Conservation (phyloP, 2,888 invertebrate species). For the Epirrita christyi region DNA sequence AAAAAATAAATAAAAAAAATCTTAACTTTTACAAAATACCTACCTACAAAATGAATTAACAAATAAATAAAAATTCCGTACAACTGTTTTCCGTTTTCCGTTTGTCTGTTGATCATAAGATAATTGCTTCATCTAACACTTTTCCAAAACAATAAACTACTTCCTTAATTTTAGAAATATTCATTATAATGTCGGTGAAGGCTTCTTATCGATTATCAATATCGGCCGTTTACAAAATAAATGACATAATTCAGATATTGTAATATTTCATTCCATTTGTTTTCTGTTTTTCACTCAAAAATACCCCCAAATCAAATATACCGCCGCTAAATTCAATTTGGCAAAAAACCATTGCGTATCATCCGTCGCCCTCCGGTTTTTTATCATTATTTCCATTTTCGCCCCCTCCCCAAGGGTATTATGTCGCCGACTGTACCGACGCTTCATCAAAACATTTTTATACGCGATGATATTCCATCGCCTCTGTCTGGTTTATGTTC, state of each 20-base stretch:
- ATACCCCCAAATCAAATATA: conserved; percentile 30
- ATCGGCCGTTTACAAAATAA: not conserved
- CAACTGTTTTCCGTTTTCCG: no score
- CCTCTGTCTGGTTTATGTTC: conserved; percentile 17
- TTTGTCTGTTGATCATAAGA: no score
- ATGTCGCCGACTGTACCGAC: conserved; percentile 31
- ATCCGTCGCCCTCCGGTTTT: conserved; percentile 36
- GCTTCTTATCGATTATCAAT: not conserved
- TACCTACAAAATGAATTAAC: no score
- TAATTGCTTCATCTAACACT: no score
- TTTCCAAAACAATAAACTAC: no score
- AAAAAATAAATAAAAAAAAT: no score
- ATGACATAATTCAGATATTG: no score
- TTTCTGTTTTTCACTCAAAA: conserved; percentile 18
- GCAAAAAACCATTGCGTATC: conserved; percentile 33
- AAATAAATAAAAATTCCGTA: no score
- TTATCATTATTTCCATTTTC: conserved; percentile 44
- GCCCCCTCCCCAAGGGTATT: conserved; percentile 31
- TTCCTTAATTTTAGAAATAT: no score
- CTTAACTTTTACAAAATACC: no score
- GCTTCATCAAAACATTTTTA: conserved; percentile 40
- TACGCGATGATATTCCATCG: conserved; percentile 28
- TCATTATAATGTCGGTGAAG: no score
- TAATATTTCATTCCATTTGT: conserved; percentile 15
- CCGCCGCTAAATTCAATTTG: conserved; percentile 33